These are phyloP conservation scores for Drosophila pachea DNA, from an alignment of 1,140 invertebrate genomes.

Conservation along the genomic window DNA sequence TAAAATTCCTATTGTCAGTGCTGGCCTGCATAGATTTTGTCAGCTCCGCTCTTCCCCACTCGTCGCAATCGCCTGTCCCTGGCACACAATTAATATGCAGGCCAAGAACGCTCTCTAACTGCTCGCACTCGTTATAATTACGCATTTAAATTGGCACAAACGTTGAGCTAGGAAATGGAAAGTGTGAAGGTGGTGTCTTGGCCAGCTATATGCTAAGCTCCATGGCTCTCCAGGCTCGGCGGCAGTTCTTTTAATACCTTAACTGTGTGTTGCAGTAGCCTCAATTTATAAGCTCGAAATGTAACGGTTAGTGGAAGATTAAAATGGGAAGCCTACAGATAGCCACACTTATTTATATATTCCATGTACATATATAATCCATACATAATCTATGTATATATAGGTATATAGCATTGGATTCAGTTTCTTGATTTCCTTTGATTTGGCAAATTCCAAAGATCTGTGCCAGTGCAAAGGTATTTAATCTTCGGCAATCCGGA, in stretches of 20 bases:
- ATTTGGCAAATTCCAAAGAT: background rate
- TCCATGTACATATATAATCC: too few species aligned
- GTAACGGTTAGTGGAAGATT: too few species aligned
- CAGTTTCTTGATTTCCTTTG: background rate
- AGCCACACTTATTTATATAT: too few species aligned
- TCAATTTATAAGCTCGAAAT: too few species aligned
- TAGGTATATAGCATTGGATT: too few species aligned
- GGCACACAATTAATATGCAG: slow-evolving; percentile 72
- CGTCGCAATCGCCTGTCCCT: slow-evolving; percentile 8
- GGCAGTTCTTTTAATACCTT: slow-evolving; percentile 15
- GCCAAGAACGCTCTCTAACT: slow-evolving; percentile 63
- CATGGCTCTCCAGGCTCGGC: too few species aligned
- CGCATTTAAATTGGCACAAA: slow-evolving; percentile 77
- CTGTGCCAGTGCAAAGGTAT: background rate
- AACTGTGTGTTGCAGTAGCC: too few species aligned
- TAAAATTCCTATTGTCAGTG: slow-evolving; percentile 73
- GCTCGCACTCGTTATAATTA: slow-evolving; percentile 75
- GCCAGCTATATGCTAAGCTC: background rate
- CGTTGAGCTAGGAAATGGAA: slow-evolving; percentile 44
- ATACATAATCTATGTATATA: too few species aligned
- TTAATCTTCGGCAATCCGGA: slow-evolving; percentile 12
- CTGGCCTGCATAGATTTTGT: slow-evolving; percentile 41
- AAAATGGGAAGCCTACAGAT: too few species aligned
- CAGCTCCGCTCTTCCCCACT: background rate
- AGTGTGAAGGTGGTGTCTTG: slow-evolving; percentile 4